These are phyloP conservation scores for Nymphalis urticae DNA, from an alignment of 2,888 invertebrate species.

Conservation along the genomic window DNA sequence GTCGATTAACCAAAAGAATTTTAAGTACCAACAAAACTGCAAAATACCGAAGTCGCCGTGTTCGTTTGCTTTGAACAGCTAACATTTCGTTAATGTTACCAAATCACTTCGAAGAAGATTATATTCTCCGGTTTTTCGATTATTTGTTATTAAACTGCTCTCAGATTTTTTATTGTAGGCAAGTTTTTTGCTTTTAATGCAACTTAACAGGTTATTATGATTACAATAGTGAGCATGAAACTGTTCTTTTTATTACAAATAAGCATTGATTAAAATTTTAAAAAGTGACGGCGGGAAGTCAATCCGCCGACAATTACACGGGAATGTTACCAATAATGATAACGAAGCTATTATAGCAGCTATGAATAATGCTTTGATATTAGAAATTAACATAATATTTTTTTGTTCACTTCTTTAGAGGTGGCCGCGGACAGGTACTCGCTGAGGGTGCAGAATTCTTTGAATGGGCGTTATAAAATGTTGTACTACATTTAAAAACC, in stretches of 20 bases:
- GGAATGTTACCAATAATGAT: slow-evolving; percentile 74
- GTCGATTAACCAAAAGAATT: slow-evolving; percentile 16
- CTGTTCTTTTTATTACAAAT: slow-evolving; percentile 43
- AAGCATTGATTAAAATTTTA: slow-evolving; percentile 51
- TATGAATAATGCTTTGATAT: slow-evolving; percentile 77
- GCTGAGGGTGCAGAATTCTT: slow-evolving; percentile 81
- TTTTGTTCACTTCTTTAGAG: slow-evolving; percentile 74
- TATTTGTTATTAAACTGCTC: slow-evolving; percentile 3
- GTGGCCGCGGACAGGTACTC: slow-evolving; percentile 78
- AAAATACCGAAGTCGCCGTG: slow-evolving; percentile 11
- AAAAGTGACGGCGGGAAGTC: slow-evolving; percentile 45
- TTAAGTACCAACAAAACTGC: slow-evolving; percentile 7
- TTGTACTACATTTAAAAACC: slow-evolving; percentile 36
- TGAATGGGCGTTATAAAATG: slow-evolving; percentile 67
- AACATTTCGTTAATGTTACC: slow-evolving; percentile 17
- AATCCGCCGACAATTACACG: slow-evolving; percentile 61
- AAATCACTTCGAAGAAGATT: slow-evolving; percentile 17
- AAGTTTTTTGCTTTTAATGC: slow-evolving; percentile 31
- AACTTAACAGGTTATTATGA: slow-evolving; percentile 36
- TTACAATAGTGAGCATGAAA: slow-evolving; percentile 57
- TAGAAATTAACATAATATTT: slow-evolving; percentile 79
- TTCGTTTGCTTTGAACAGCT: slow-evolving; percentile 9
- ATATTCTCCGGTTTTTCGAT: background rate
- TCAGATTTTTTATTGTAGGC: slow-evolving; percentile 13
- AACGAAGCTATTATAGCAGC: slow-evolving; percentile 78